Evolutionary conservation across 2,113 vertebrate species (phyloP).

Genomic region (Seriola quinqueradiata): DNA sequence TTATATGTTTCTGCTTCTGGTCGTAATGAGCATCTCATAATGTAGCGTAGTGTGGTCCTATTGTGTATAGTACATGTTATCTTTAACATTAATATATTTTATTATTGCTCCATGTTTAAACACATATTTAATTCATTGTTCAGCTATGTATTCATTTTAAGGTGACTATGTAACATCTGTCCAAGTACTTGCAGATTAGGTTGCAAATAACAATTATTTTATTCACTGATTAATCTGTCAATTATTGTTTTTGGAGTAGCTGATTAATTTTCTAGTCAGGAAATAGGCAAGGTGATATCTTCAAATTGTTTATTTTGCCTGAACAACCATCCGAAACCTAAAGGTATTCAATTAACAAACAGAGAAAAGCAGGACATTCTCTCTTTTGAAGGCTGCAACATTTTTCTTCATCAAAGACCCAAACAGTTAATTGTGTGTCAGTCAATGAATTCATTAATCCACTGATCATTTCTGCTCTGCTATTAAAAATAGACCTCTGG

Average conservation of each 20-base stretch:
- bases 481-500: not conserved
- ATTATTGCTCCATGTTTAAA: not conserved
- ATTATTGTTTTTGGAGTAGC: not conserved
- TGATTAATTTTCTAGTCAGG: not conserved
- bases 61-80: not conserved
- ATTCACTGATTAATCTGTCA: not conserved
- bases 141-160: not conserved
- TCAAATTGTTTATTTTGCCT: not conserved
- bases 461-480: not conserved
- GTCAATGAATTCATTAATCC: not conserved
- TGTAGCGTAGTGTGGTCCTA: not conserved
- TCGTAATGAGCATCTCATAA: constrained; percentile 7
- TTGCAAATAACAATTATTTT: not conserved
- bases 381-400: not conserved
- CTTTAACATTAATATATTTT: not conserved
- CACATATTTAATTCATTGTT: not conserved
- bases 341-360: not conserved
- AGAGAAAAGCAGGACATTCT: not conserved
- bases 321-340: not conserved
- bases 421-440: not conserved
- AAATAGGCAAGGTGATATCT: not conserved
- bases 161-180: not conserved
- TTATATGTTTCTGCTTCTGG: constrained; percentile 1
- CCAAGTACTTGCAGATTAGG: not conserved
- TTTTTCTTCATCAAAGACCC: not conserved